A percentile compares a stretch with the other conserved stretches of the same genome.
phyloP scores from a whole-genome alignment of 2,888 invertebrate species.

The Aspidiotus destructor region DNA sequence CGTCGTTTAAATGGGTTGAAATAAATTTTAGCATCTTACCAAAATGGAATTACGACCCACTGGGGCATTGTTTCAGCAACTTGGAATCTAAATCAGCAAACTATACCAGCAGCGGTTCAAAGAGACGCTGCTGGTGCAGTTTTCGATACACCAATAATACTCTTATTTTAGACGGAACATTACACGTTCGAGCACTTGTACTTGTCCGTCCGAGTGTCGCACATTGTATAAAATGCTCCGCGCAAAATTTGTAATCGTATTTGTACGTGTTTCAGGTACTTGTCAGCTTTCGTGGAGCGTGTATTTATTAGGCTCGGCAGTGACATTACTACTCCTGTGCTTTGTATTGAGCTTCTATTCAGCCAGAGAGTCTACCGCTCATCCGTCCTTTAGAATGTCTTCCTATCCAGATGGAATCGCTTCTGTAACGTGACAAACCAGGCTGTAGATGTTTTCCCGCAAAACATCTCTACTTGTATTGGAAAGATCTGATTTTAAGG shows the following conservation, averaged over 20 bases:
- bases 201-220: too few species aligned
- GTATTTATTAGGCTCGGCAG: conserved; percentile 48
- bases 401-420: conserved; percentile 28
- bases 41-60: not conserved
- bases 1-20: too few species aligned
- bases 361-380: conserved; percentile 42
- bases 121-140: too few species aligned
- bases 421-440: conserved; percentile 26
- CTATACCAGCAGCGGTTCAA: too few species aligned
- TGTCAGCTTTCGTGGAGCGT: conserved; percentile 52
- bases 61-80: not conserved
- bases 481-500: too few species aligned
- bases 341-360: conserved; percentile 51
- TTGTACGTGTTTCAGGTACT: conserved; percentile 44
- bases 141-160: too few species aligned
- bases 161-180: too few species aligned
- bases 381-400: conserved; percentile 30
- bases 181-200: too few species aligned
- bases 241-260: conserved; percentile 19
- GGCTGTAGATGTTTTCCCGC: conserved; percentile 1
- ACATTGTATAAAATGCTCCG: conserved; percentile 11
- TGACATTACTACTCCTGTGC: conserved; percentile 47
- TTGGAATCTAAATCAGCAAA: too few species aligned
- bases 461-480: not conserved
- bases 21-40: not conserved